Percentiles rank a stretch among this genome's conserved stretches.
Conservation (phyloP, 2,113 vertebrate genomes). For the Nansenia antarctica region DNA sequence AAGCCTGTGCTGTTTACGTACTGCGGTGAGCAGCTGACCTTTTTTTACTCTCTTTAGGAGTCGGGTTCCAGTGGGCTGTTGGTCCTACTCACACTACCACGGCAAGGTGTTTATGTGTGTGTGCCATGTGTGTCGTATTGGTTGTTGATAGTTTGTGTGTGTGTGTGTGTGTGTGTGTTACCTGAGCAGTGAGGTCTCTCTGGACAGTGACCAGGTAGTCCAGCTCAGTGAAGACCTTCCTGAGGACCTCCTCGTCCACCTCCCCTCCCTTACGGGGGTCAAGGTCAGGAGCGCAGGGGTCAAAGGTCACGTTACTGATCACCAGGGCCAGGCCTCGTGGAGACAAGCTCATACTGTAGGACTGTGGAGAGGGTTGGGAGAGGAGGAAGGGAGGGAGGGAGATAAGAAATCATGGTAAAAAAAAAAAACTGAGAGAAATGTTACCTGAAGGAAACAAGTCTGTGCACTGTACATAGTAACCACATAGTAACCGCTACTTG, state of each 20-base stretch:
- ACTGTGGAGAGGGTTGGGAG: constrained; percentile 64
- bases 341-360: constrained; percentile 84
- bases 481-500: neutral
- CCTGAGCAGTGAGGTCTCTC: constrained; percentile 84
- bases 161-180: constrained; percentile 42
- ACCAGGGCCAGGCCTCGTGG: constrained; percentile 89
- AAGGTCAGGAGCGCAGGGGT: constrained; percentile 75
- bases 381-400: neutral
- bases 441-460: no score
- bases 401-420: neutral
- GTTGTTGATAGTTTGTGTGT: neutral
- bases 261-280: constrained; percentile 88
- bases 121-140: no score
- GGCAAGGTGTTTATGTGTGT: neutral
- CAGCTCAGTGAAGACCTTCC: constrained; percentile 84
- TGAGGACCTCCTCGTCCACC: constrained; percentile 84
- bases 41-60: neutral
- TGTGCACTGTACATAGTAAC: no score
- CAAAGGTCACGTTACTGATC: constrained; percentile 90
- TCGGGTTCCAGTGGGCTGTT: no score
- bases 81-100: neutral
- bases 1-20: neutral
- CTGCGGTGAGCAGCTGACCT: neutral
- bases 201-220: constrained; percentile 80
- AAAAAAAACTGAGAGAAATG: neutral